Conservation (phyloP, 1,140 invertebrate species). For the Cydia fagiglandana region DNA sequence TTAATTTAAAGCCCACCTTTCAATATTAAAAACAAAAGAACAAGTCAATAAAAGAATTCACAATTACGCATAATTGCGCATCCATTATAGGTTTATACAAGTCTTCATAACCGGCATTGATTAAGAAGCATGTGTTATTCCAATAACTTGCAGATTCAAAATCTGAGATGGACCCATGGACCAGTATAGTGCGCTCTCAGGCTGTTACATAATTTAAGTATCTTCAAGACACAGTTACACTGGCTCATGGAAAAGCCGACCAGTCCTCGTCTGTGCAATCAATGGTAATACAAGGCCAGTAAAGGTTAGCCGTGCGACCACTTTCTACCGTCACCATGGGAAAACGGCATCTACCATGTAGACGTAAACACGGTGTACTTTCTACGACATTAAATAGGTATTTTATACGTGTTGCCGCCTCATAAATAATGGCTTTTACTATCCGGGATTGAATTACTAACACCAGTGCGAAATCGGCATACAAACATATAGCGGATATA, state of each 20-base stretch:
- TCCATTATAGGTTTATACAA: conserved; percentile 1
- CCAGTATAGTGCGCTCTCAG: not conserved
- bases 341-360: conserved; percentile 57
- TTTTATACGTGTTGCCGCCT: conserved; percentile 50
- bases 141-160: not conserved
- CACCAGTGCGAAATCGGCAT: not conserved
- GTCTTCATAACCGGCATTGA: conserved; percentile 6
- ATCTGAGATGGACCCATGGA: too few species aligned
- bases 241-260: not conserved
- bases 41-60: not conserved
- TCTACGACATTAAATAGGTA: conserved; percentile 34
- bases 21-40: not conserved
- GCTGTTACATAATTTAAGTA: not conserved
- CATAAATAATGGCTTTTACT: not conserved
- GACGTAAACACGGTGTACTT: conserved; percentile 41
- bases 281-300: conserved; percentile 30
- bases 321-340: conserved; percentile 66
- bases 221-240: not conserved
- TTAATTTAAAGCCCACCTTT: not conserved
- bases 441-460: not conserved
- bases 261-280: not conserved
- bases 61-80: conserved; percentile 9
- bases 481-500: not conserved
- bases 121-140: not conserved
- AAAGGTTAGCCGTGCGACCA: conserved; percentile 52